phyloP scores from a whole-genome alignment of 2,113 vertebrate genomes.

The Baryphthengus martii region DNA sequence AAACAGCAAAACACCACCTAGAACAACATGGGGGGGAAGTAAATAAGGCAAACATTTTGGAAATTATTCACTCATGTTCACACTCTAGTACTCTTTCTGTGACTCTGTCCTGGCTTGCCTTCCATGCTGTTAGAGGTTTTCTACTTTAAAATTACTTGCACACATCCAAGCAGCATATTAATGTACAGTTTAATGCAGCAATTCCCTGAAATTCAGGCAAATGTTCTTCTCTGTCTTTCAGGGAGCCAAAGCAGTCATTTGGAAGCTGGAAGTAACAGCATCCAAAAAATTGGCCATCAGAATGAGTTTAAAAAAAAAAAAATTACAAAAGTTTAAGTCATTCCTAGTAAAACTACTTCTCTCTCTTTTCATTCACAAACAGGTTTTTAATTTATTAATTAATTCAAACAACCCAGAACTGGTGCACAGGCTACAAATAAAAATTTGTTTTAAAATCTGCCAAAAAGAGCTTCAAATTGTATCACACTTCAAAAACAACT shows the following conservation, averaged over 20 bases:
- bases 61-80: fast-evolving
- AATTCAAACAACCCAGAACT: not conserved
- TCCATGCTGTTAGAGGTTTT: not conserved
- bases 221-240: not conserved
- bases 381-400: not conserved
- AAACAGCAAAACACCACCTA: not conserved
- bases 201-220: not conserved
- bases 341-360: not conserved
- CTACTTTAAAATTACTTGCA: not conserved
- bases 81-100: not conserved
- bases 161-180: not conserved
- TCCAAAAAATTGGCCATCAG: not conserved
- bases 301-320: no score
- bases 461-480: not conserved
- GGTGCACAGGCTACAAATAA: not conserved
- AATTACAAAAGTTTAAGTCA: not conserved
- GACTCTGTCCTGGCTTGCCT: not conserved
- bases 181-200: not conserved
- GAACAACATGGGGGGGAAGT: fast-evolving
- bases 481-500: not conserved
- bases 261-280: not conserved
- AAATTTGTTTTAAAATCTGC: not conserved
- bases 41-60: not conserved
- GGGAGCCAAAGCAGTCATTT: not conserved
- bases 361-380: not conserved